Evolutionary conservation across 2,888 invertebrate genomes (phyloP), one percentile per base, ranked within the genome.

Genomic region (Chrysina gloriosa): DNA sequence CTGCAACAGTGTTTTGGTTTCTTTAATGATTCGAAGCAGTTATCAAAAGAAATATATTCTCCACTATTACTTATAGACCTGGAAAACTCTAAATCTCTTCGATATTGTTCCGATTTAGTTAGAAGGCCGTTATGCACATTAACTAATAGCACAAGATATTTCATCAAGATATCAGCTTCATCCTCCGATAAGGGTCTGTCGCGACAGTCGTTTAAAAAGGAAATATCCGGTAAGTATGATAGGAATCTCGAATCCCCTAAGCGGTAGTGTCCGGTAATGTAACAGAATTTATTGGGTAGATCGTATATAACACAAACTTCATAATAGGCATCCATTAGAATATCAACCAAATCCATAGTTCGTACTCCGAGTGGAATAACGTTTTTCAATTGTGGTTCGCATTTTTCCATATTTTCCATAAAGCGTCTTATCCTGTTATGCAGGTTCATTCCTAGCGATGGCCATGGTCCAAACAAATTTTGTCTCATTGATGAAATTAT

Each of bases 141-240:
- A 11, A 68, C 68, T 39, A 68, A 48, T 3, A 68, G 31, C 1
- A 68, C 68, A 6, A 68, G 39, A 19, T 68, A 68, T 50, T 68
- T 68, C 68, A 68, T 68, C 9, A 68, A 27, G 5, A 65, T 63
- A 36, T 68, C 68, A 5, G 65, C 42, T 68, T 68, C 68, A 2
- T 56, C 65, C 7, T 61, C 50, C 3, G 42, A 34, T 48, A 68
- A 48, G 1, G 25, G 21, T 19, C 68, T 65, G 25, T 68, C 50
- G 11, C 50, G 56, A 34, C 68, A 68, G 58, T 68, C 68, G 6
- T 65, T 65, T 21, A 68, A 39, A 39, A 68, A 65, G 1, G 68
- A 68, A n/a, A 68, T 68, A 39, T 68, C 68, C 19, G 68, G 68
- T 36, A 68, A 50, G 31, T 68, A 68, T 36, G 68, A 65, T 36